phyloP scores from a whole-genome alignment of 2,797 vertebrate species.

The Geotrypetes seraphini region DNA sequence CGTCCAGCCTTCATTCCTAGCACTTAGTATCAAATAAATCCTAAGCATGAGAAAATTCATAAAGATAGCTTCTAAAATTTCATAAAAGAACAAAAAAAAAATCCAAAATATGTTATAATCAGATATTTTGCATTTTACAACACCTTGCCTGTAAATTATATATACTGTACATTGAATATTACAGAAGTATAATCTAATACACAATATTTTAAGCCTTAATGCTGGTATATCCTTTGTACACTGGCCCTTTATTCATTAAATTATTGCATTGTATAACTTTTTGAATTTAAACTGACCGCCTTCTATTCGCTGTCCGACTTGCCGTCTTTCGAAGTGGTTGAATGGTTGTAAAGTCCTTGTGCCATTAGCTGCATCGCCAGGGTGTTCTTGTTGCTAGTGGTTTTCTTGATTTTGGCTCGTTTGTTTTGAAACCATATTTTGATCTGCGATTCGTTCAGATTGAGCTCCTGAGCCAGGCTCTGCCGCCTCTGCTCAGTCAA shows the following conservation, averaged over 20 bases:
- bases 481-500: constrained; percentile 86
- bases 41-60: constrained; percentile 42
- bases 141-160: constrained; percentile 67
- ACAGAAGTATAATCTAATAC: constrained; percentile 77
- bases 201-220: constrained; percentile 71
- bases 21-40: constrained; percentile 57
- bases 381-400: constrained; percentile 72
- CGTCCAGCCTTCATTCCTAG: constrained; percentile 61
- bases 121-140: constrained; percentile 65
- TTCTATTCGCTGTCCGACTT: constrained; percentile 92
- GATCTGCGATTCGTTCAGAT: constrained; percentile 89
- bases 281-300: constrained; percentile 17
- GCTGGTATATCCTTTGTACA: constrained; percentile 92
- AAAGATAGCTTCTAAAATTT: constrained; percentile 54
- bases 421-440: constrained; percentile 97
- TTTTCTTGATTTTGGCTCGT: constrained; percentile 90
- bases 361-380: constrained; percentile 90
- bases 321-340: constrained; percentile 82
- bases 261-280: constrained; percentile 86
- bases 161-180: constrained; percentile 87
- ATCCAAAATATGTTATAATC: constrained; percentile 55
- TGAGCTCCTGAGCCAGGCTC: constrained; percentile 81
- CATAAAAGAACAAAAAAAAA: constrained; percentile 36
- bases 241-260: constrained; percentile 83
- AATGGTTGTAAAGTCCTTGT: constrained; percentile 90